Evolutionary conservation across 2,888 invertebrate genomes (phyloP), one percentile per base, ranked within the genome.

Genomic region (Papilio elwesi): DNA sequence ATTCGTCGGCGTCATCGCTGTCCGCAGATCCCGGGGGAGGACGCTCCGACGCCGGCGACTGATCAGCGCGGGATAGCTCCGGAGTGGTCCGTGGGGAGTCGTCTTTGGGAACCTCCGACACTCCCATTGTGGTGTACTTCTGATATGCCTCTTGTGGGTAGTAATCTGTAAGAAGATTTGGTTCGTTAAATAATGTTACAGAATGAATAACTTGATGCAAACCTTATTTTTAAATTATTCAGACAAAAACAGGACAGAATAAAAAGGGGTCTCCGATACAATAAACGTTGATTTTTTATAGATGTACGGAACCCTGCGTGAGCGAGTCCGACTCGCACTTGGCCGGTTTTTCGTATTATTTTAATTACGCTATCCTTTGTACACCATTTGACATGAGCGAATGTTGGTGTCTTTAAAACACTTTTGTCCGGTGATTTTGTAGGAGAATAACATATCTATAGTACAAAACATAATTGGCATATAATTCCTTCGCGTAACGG

Each of bases 1-100:
- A 97, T 78, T 97, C 97, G 83, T 97, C 96, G 15, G 96, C 95
- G 66, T 95, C 95, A 70, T 96, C 96, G 77, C 96, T 95, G 81
- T 95, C 93, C 77, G 95, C 95, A 0, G 95, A 95, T 49, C 95
- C 94, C 76, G 93, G 91, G 16, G 94, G 92, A 2, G 93, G 91
- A 3, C 95, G 88, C 73, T 94, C 94, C 0, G 90, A 86, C 43
- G 89, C 88, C 0, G 94, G 93, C 0, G 92, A 91, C 76, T 90
- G 91, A 79, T 92, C 91, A 0, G 91, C 81, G 5, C 90, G 81
- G 26, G 90, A 80, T 8, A 92, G 83, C 70, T 94, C 94, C 0
- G 93, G 93, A 0, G 91, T 93, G 7, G 92, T 93, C 71, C 91
- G 83, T 7, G 92, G 94, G 0, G 93, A 93, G 74, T 92, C 92